Evolutionary conservation across 2,888 invertebrate species (phyloP), one percentile per base, ranked within the genome.

Genomic region (Scotopteryx bipunctaria): DNA sequence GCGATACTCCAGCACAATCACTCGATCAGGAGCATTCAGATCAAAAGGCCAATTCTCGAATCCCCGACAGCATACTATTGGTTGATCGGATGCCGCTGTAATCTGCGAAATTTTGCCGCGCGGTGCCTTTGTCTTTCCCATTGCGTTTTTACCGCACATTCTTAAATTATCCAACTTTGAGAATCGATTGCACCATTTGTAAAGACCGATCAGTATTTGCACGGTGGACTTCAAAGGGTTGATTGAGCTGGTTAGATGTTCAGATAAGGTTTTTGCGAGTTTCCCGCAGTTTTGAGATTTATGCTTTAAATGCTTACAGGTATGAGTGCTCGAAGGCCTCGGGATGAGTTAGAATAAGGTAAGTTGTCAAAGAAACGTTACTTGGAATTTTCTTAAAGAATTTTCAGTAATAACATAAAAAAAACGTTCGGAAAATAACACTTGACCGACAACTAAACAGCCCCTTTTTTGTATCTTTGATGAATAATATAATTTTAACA

Each of bases 21-120:
- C 21, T 23, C 21, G 13, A 15, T 31, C n/a, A n/a, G 19, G 35
- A 16, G 8, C 25, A 8, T 15, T 8, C 4, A 25, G n/a, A 35
- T 14, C 25, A 19, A 66, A 64, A 64, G 36, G 23, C 82, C 84
- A 81, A 70, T 82, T 53, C 69, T 42, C 63, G 49, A 41, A 53
- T 49, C 44, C 61, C 55, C 48, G 63, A 81, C 77, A 82, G 76
- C 64, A 81, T 71, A 78, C 81, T 83, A 86, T 87, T 82, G 84
- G 86, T 82, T 88, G 86, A 88, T 86, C 87, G 84, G 77, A 89
- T 86, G 84, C 84, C 79, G 61, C 68, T 66, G 78, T 83, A 87
- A 88, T 87, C 89, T 87, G 87, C 81, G 45, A 78, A 88, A 84
- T 86, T 86, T 87, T 75, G 71, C 78, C 81, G 76, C 73, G 76